Percentiles rank a stretch among this genome's conserved stretches.
These are phyloP conservation scores for Lanius collurio DNA, from an alignment of 2,113 vertebrate species.

Conservation along the genomic window DNA sequence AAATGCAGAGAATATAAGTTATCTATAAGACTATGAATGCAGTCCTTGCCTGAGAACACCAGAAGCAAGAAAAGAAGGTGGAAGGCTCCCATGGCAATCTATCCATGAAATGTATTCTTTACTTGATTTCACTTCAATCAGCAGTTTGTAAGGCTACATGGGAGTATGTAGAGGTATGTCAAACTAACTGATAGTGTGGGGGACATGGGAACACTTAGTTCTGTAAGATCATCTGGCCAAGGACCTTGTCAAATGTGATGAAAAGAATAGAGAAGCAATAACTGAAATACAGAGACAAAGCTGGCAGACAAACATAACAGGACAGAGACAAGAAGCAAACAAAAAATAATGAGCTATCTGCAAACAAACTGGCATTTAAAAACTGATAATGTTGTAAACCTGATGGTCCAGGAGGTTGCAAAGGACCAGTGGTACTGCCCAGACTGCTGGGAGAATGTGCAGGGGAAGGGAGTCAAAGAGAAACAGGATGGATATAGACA, in stretches of 20 bases:
- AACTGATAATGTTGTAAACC: not conserved
- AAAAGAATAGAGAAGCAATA: not conserved
- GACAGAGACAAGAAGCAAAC: not conserved
- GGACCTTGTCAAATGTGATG: not conserved
- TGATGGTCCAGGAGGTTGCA: not conserved
- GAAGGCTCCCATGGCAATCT: not conserved
- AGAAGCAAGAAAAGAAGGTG: not conserved
- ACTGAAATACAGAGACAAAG: not conserved
- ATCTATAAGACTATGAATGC: not conserved
- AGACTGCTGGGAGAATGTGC: not conserved
- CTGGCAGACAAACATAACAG: not conserved
- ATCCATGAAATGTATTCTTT: not conserved
- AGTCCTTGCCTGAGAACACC: not conserved
- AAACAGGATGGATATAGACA: not conserved
- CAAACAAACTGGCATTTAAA: not conserved
- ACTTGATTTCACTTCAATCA: not conserved
- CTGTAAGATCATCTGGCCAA: not conserved
- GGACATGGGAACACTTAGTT: not conserved
- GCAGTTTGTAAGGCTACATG: not conserved
- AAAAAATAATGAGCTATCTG: not conserved
- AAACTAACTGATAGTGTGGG: not conserved
- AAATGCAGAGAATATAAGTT: not conserved
- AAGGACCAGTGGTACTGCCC: fast-evolving
- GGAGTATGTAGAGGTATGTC: not conserved
- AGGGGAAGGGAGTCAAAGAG: not conserved